Conservation (phyloP, 1,140 invertebrate genomes). For the Drosophila serrata region DNA sequence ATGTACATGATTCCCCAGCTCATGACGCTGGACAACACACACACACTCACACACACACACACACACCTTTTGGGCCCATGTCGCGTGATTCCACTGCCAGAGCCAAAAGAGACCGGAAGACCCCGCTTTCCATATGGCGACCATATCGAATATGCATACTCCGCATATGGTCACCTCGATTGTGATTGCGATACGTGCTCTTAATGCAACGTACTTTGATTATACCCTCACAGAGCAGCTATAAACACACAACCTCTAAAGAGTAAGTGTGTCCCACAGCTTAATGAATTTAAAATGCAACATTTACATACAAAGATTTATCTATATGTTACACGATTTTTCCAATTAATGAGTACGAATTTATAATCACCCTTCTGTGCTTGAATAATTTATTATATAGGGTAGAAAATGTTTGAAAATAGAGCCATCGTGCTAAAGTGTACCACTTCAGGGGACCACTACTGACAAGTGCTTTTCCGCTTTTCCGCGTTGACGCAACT, state of each 20-base stretch:
- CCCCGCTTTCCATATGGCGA: slow-evolving; percentile 23
- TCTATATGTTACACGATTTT: not conserved
- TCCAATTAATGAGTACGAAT: not conserved
- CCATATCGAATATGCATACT: slow-evolving; percentile 15
- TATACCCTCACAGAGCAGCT: not conserved
- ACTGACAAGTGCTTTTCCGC: slow-evolving; percentile 10
- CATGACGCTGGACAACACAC: slow-evolving; percentile 5
- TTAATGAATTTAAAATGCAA: not conserved
- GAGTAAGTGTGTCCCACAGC: no score
- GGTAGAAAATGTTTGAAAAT: not conserved
- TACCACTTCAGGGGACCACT: not conserved
- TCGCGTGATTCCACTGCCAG: slow-evolving; percentile 11
- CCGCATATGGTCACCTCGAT: slow-evolving; percentile 29
- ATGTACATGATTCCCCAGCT: no score
- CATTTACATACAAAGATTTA: no score
- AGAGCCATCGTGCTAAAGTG: no score
- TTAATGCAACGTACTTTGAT: slow-evolving; percentile 7
- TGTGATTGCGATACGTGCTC: slow-evolving; percentile 2
- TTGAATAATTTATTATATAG: not conserved
- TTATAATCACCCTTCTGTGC: not conserved
- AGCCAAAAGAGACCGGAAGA: slow-evolving; percentile 35
- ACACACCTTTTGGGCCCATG: not conserved
- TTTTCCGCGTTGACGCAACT: slow-evolving; percentile 16
- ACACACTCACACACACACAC: no score
- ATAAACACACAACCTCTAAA: not conserved